Evolutionary conservation across 2,113 vertebrate species (phyloP).

Genomic region (Calyptommatus sinebrachiatus): DNA sequence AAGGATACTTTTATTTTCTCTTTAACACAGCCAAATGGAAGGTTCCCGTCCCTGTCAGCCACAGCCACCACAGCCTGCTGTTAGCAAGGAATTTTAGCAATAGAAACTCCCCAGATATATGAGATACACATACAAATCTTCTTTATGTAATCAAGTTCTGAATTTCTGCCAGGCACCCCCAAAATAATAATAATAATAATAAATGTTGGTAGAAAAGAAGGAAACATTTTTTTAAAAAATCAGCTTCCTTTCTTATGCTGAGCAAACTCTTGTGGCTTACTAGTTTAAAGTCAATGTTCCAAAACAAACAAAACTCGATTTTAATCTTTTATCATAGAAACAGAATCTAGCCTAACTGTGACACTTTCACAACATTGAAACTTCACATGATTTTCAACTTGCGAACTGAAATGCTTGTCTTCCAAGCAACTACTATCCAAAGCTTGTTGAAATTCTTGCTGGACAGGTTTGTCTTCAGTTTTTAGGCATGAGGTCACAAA

Average conservation of each 20-base stretch:
- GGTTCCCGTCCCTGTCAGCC: too few species aligned
- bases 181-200: background rate
- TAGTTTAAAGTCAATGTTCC: too few species aligned
- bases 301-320: background rate
- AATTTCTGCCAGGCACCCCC: background rate
- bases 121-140: background rate
- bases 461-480: slow-evolving; percentile 12
- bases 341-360: background rate
- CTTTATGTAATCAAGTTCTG: background rate
- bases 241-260: background rate
- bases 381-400: background rate
- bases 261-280: background rate
- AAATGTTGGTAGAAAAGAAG: too few species aligned
- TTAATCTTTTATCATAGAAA: slow-evolving; percentile 1
- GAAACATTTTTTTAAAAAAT: too few species aligned
- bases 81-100: background rate
- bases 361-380: slow-evolving; percentile 4
- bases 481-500: background rate
- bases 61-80: too few species aligned
- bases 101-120: background rate
- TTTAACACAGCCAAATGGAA: too few species aligned
- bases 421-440: background rate
- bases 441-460: background rate
- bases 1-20: too few species aligned
- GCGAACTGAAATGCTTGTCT: background rate